Base-by-base conservation (phyloP, 1,140 invertebrate species). In the Ericerus pela region DNA sequence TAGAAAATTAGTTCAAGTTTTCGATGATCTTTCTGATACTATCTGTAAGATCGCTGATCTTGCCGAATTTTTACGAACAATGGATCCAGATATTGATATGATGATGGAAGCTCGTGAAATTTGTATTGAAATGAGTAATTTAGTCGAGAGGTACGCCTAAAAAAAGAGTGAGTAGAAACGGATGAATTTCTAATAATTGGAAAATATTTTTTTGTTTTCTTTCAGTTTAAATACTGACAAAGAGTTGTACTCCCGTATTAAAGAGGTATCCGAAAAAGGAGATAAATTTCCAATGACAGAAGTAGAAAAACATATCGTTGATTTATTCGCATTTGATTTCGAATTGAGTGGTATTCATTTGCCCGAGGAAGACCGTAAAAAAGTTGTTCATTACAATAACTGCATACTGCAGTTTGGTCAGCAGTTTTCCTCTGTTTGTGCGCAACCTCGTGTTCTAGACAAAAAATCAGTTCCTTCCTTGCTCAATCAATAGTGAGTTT, bases 311-410 rank as follows among this genome's bases (percentile, higher is more conserved):
- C 84, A 95, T 70, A 84, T 98, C 2, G 81, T 82, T 1, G 75
- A 84, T 64, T 69, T 98, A 53, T 97, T 97, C 72, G 69, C 95
- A 29, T 90, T 93, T 71, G 94, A 98, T 69, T 97, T 97, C 73
- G 92, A 97, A 68, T 91, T 96, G 69, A 85, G 85, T 72, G 94
- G 93, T 6, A 97, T 97, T 61, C 92, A 97, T 69, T 73, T 98
- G 52, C 76, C 81, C n/a, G 84, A 92, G 61, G 67, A 74, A 2
- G 75, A 84, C 60, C 72, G 91, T 53, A 68, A 79, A 58, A 70
- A 76, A 60, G 90, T 96, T 57, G 90, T 96, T 0, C 71, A 79
- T 1, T 71, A 95, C 0, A 96, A 94, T 68, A 82, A 95, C 67
- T 72, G 73, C 33, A 87, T 89, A 24, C 67, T 80, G 47, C 76